These are phyloP conservation scores for Caretta caretta DNA, from an alignment of 2,113 vertebrate genomes.

Conservation along the genomic window DNA sequence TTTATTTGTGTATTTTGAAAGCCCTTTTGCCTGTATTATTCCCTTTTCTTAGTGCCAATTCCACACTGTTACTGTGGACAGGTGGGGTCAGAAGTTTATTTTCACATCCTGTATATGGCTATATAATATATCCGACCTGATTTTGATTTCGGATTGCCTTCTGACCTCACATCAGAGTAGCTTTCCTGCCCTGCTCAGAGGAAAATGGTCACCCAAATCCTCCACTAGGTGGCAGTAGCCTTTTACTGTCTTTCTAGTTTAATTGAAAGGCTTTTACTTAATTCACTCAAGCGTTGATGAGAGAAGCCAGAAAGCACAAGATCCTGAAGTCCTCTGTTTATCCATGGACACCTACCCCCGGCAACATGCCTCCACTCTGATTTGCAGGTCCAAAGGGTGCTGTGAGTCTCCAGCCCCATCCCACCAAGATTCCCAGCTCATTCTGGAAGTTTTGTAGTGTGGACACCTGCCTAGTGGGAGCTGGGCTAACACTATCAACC, in stretches of 20 bases:
- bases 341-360: background rate
- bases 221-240: background rate
- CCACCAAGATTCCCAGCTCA: background rate
- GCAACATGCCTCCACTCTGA: background rate
- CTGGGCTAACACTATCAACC: background rate
- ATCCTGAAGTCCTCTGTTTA: background rate
- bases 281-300: background rate
- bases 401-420: background rate
- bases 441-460: background rate
- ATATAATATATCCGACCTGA: slow-evolving; percentile 25
- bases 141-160: slow-evolving; percentile 21
- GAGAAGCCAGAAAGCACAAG: background rate
- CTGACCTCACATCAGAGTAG: slow-evolving; percentile 14
- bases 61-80: slow-evolving; percentile 44
- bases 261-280: background rate
- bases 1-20: slow-evolving; percentile 31
- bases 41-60: slow-evolving; percentile 52
- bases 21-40: slow-evolving; percentile 64
- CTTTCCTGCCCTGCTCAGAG: background rate
- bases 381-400: background rate
- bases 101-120: slow-evolving; percentile 57
- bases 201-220: background rate
- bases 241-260: background rate
- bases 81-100: slow-evolving; percentile 71
- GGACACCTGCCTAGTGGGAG: background rate